Conservation (phyloP, 1,140 invertebrate genomes). For the Conopomorpha cramerella region DNA sequence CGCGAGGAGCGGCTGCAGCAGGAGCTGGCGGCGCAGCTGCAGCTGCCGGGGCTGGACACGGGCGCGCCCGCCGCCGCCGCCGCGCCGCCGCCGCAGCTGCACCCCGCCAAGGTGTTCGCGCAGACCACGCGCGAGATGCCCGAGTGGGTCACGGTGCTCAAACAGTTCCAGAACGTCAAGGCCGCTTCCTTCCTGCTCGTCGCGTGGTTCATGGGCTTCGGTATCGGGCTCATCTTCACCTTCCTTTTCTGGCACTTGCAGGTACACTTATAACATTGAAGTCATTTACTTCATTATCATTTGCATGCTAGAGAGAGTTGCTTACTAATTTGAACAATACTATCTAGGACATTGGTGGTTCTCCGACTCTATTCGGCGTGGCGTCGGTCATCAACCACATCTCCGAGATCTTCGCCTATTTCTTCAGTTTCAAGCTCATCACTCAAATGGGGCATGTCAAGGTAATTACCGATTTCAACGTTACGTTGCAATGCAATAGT, state of each 20-base stretch:
- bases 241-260: constrained; percentile 98
- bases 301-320: background rate
- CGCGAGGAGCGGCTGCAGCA: constrained; percentile 78
- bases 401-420: constrained; percentile 98
- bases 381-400: constrained; percentile 99
- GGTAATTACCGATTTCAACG: constrained; percentile 44
- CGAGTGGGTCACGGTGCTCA: constrained; percentile 89
- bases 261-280: constrained; percentile 4
- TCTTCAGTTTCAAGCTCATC: constrained; percentile 96
- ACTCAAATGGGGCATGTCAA: constrained; percentile 93
- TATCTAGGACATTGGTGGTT: constrained; percentile 84
- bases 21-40: constrained; percentile 78
- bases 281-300: background rate
- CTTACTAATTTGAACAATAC: background rate
- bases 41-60: constrained; percentile 75
- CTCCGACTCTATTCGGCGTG: constrained; percentile 96
- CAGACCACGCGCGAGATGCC: constrained; percentile 88
- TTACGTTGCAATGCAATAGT: background rate
- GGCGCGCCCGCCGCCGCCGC: constrained; percentile 60
- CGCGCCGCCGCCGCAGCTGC: constrained; percentile 19
- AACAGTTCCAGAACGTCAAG: constrained; percentile 88
- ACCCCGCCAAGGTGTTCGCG: constrained; percentile 76
- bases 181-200: constrained; percentile 94
- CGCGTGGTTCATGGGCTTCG: constrained; percentile 99
- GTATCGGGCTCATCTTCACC: constrained; percentile 98